Evolutionary conservation across 2,113 vertebrate species (phyloP), one percentile per base, ranked within the genome.

Genomic region (Agapornis roseicollis): DNA sequence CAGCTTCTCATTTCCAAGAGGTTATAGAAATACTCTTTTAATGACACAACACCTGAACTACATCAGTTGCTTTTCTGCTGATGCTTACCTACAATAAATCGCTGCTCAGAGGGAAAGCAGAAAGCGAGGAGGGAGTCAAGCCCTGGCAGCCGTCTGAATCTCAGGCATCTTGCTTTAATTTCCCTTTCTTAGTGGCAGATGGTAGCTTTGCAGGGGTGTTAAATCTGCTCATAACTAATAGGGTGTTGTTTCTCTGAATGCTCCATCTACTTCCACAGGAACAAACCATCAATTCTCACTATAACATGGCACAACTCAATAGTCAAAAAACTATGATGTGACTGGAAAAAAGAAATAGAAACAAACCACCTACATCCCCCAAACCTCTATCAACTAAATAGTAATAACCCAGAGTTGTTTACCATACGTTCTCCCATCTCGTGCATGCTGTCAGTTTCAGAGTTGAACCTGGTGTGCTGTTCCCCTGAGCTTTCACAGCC

Each of bases 181-280:
- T 78, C 80, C 86, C 49, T 53, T 69, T 13, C 58, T 35, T 3
- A 63, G 55, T 82, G 92, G 83, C 96, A 96, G 96, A 96, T 96
- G 96, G 96, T 79, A 65, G 90, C 94, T 77, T 90, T 24, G 88
- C 90, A 96, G 90, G 90, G 94, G 70, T 92, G 94, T 96, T 63
- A 79, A 82, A 96, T 87, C 92, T 96, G 93, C 90, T 93, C 66
- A 39, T 10, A 88, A 5, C 85, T 69, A 52, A 56, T 15, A 50
- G 85, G 72, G 56, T 35, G 88, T 4, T 79, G 83, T 27, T 85
- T 49, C 90, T 95, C 76, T 8, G 1, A 84, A 16, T 28, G 70
- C 80, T 96, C 89, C 86, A 64, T 91, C 81, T 78, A 78, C n/a
- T 90, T 69, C 90, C 84, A 49, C 85, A 37, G 85, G 82, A 91